phyloP scores from a whole-genome alignment of 2,113 vertebrate species.

The Microtus oregoni region DNA sequence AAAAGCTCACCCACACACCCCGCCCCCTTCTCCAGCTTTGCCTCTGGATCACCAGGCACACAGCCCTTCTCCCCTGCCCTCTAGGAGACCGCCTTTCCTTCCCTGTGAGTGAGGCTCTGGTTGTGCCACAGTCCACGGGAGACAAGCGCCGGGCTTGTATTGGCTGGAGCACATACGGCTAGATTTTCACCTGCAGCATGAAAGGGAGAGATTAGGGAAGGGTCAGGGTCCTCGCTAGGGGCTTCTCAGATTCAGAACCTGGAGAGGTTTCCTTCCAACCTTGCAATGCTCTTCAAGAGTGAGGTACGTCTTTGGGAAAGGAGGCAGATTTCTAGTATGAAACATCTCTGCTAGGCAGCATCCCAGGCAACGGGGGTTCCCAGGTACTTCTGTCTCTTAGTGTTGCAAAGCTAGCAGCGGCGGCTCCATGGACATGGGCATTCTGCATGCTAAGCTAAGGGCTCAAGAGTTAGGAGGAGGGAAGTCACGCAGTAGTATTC shows the following conservation, averaged over 20 bases:
- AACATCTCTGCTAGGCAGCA: background rate
- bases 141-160: background rate
- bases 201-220: background rate
- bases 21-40: background rate
- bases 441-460: background rate
- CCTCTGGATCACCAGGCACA: background rate
- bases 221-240: background rate
- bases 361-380: background rate
- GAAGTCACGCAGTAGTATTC: too few species aligned
- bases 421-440: background rate
- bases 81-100: background rate
- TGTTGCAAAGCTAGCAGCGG: background rate
- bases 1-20: background rate
- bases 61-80: background rate
- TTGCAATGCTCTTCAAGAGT: background rate
- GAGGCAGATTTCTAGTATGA: background rate
- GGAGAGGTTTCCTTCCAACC: background rate
- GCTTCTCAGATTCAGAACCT: background rate
- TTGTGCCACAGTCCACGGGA: rapidly evolving
- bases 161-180: background rate
- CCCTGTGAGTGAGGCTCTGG: background rate
- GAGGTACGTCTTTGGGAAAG: background rate
- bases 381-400: background rate
- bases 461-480: background rate
- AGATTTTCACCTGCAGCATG: background rate